Conservation (phyloP, 2,797 vertebrate genomes). For the Poecile montanus region DNA sequence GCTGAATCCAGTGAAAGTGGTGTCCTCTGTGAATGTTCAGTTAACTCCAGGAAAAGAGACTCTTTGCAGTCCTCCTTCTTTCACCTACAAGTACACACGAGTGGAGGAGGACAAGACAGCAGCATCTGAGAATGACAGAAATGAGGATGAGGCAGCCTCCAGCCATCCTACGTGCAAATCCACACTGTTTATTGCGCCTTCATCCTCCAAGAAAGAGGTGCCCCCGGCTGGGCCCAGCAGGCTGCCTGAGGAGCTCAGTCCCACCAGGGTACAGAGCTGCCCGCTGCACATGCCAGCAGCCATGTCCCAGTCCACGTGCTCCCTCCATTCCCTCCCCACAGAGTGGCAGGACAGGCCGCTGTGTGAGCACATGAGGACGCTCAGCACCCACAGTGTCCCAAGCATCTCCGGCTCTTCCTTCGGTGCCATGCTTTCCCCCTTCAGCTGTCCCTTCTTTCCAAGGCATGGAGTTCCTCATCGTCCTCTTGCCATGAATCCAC, state of each 20-base stretch:
- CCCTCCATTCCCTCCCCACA: constrained; percentile 80
- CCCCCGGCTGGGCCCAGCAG: neutral
- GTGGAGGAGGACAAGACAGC: constrained; percentile 60
- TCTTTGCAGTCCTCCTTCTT: constrained; percentile 83
- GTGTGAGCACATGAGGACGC: constrained; percentile 74
- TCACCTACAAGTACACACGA: constrained; percentile 84
- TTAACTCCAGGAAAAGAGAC: constrained; percentile 83
- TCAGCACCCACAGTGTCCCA: constrained; percentile 90
- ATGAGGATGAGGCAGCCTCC: neutral
- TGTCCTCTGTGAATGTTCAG: constrained; percentile 91
- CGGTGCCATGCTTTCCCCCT: constrained; percentile 52
- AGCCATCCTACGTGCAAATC: constrained; percentile 74
- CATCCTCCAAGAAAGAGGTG: constrained; percentile 56
- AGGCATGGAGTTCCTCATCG: constrained; percentile 67
- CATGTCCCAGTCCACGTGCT: constrained; percentile 80
- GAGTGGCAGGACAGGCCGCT: constrained; percentile 80
- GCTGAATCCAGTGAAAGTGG: constrained; percentile 83
- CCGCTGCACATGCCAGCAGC: constrained; percentile 67
- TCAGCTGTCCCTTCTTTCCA: constrained; percentile 68
- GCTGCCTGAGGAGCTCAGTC: constrained; percentile 51
- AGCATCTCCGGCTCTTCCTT: constrained; percentile 75
- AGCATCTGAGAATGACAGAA: constrained; percentile 4
- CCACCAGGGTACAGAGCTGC: constrained; percentile 65
- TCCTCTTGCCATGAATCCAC: constrained; percentile 59
- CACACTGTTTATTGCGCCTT: constrained; percentile 79